Base-by-base conservation (phyloP, 2,113 vertebrate genomes). In the Tachysurus fulvidraco region DNA sequence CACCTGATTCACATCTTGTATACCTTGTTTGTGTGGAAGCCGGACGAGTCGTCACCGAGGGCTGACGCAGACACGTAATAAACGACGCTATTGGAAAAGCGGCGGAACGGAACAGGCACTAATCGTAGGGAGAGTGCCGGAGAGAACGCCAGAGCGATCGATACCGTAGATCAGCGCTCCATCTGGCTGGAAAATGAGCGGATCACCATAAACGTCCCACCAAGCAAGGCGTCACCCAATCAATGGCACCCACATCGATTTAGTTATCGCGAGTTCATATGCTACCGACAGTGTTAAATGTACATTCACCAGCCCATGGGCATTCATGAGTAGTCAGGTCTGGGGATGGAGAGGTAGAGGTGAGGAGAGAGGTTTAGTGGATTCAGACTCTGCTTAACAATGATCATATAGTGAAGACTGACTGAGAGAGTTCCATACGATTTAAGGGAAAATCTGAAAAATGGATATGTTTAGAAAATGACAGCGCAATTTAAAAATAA, bases 231-330 rank as follows among this genome's bases (percentile, higher is more conserved):
- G 82, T 84, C 81, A 85, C 62, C 84, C 90, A 91, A 93, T 94
- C 93, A 93, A 94, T 89, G 85, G 85, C 81, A 73, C 87, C 90
- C 44, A 77, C 94, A 96, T 96, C 94, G 95, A 96, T 95, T 94
- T 91, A 93, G 94, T 95, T 95, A 95, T 95, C 92, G 93, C 93
- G 87, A 93, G 93, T 95, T 95, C 92, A 96, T 95, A 95, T 92
- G 94, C 94, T 94, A 92, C 62, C 90, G 91, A 95, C 94, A 94
- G 92, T 94, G 94, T 95, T 95, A 95, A 96, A 96, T 83, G 91
- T 90, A 93, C 94, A 95, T 96, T 94, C 93, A 90, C 90, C 91
- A 90, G 85, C 89, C 84, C 88, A 79, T 81, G 36, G 86, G 81
- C 92, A 93, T 95, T 92, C 91, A 91, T 81, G 54, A 86, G 89